Evolutionary conservation across 2,113 vertebrate genomes (phyloP).

Genomic region (Opisthocomus hoazin): DNA sequence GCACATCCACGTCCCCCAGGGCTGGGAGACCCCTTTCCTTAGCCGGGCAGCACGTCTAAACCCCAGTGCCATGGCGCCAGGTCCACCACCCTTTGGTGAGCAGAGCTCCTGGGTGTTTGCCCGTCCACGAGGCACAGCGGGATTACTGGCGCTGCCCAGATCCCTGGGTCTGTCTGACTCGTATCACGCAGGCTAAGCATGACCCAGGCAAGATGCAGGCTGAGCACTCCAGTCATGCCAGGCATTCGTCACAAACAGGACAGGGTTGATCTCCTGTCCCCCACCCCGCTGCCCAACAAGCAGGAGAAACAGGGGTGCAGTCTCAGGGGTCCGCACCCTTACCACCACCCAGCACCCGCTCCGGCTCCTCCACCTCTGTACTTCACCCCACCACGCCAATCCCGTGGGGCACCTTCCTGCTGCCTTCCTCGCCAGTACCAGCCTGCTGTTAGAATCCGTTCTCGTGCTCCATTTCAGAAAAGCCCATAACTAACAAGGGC

Average conservation of each 20-base stretch:
- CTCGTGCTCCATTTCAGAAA: background rate
- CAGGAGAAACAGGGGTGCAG: rapidly evolving
- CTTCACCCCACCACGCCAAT: background rate
- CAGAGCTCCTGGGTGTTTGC: background rate
- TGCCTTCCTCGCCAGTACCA: background rate
- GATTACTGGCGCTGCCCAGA: background rate
- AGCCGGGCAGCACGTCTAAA: rapidly evolving
- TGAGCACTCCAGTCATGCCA: background rate
- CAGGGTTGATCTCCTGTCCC: background rate
- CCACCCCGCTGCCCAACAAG: background rate
- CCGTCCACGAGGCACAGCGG: background rate
- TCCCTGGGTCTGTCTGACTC: background rate
- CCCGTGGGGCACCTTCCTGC: background rate
- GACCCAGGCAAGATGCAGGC: background rate
- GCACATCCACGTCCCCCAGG: background rate
- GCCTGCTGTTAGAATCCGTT: background rate
- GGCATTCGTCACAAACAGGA: no score
- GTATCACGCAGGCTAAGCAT: background rate
- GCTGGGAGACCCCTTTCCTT: background rate
- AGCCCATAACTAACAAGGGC: background rate
- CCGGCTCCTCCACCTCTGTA: background rate
- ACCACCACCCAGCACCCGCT: background rate
- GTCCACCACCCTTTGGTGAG: background rate
- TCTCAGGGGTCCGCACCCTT: background rate
- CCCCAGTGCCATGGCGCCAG: background rate